Evolutionary conservation across 2,113 vertebrate genomes (phyloP), one percentile per base, ranked within the genome.

Genomic region (Egretta garzetta): DNA sequence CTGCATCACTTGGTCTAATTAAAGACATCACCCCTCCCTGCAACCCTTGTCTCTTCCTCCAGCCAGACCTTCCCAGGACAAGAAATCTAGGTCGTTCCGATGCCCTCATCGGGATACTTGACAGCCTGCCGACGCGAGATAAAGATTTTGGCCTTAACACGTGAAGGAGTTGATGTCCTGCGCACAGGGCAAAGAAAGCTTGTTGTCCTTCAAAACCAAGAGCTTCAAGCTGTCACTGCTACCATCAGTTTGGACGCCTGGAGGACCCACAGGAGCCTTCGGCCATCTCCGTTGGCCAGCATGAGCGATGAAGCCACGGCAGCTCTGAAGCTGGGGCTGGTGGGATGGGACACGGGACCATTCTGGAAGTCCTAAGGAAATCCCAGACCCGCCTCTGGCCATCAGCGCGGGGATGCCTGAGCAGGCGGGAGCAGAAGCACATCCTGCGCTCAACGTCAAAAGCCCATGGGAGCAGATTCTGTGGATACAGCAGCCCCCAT

Each of bases 401-500:
- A 7, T 10, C 22, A 43, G 23, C 56, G 14, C 60, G 21, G 21
- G 5, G 8, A 77, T 4, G 19, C 37, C 22, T 0, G 1, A 63
- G 37, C 2, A 62, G 59, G 8, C 1, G 16, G 67, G 68, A 53
- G 18, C 37, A 79, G 52, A 9, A 67, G 7, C 79, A 52, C 32
- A 15, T 8, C 63, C 35, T 33, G 5, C 17, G 2, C 59, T 76
- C 53, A 11, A 1, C 0, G 8, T 8, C 70, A 67, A 75, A 60
- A 68, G 16, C 60, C 60, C 7, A 1, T 0, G 0, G 0, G 52
- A 7, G 6, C 14, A 8, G 0, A 1, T 26, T n/a, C 16, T 3
- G 3, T 2, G 10, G 39, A 21, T 10, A 23, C 11, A 12, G 63
- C 55, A 33, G 50, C 50, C 26, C 47, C 13, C 9, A 14, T 2